Base-by-base conservation (phyloP, 2,113 vertebrate species). In the Corapipo altera region DNA sequence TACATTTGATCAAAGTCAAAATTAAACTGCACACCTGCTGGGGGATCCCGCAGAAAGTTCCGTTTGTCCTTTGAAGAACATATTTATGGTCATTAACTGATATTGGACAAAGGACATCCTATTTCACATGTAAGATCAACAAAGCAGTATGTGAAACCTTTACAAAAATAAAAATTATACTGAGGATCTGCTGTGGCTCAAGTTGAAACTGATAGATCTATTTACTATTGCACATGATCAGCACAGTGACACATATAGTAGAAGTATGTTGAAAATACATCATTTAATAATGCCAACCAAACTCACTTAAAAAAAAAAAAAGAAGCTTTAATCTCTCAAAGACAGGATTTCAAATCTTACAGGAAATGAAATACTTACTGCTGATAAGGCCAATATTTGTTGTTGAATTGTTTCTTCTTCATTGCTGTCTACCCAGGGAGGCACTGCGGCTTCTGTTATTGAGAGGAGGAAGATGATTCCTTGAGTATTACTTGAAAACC, bases 331-430 rank as follows among this genome's bases (percentile, higher is more conserved):
- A 85, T 15, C 30, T 74, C 21, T 71, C 28, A 16, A 73, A 28
- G 7, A 81, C 26, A 89, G 49, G 74, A 71, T 6, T 30, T 43
- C 9, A 64, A 22, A 22, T 43, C 15, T 59, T 44, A 24, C 4
- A 88, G 49, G 27, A 83, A 90, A 80, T 8, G 0, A 83, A 91
- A 89, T 78, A 97, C 99, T 98, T 97, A 99, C 99, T 69, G 99
- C 99, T 51, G 99, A 99, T 91, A 99, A 98, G 91, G 99, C 99
- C 48, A 99, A 88, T 85, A 99, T 99, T 97, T 99, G 99, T 82
- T 99, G 99, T 71, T 99, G 99, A 97, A 99, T 99, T 23, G 98
- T 99, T 96, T 99, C 99, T 94, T 99, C 99, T 80, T 99, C 99
- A 73, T 98, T 99, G 97, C 99, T 99, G 69, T 99, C 99, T 54